These are phyloP conservation scores for Alloplasta piceator DNA, from an alignment of 2,888 invertebrate genomes.

Conservation along the genomic window DNA sequence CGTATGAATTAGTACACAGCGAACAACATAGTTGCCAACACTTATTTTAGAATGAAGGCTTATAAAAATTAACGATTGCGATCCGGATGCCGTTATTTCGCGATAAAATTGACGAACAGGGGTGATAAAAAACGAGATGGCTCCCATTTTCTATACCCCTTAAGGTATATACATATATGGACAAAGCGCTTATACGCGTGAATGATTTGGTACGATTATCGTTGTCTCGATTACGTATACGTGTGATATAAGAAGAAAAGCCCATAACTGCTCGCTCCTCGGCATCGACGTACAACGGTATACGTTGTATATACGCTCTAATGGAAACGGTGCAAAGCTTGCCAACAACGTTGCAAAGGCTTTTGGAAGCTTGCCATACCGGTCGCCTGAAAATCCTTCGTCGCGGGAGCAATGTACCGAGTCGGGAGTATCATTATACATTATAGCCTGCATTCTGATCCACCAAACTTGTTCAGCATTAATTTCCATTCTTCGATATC, in stretches of 20 bases:
- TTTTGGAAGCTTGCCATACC: conserved; percentile 68
- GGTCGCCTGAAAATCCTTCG: conserved; percentile 39
- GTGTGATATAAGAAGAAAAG: conserved; percentile 44
- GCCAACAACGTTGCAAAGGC: conserved; percentile 65
- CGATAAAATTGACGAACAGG: conserved; percentile 4
- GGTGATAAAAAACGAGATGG: background rate
- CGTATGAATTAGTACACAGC: background rate
- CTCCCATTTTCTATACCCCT: too few species aligned
- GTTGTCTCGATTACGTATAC: conserved; percentile 43
- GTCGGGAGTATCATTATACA: conserved; percentile 32
- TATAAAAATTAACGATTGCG: background rate
- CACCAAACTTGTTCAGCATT: conserved; percentile 66
- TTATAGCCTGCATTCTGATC: conserved; percentile 25
- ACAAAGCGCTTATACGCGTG: conserved; percentile 11
- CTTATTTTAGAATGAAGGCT: too few species aligned
- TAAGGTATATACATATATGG: too few species aligned
- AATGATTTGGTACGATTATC: conserved; percentile 40
- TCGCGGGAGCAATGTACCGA: conserved; percentile 23
- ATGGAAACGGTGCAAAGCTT: conserved; percentile 62
- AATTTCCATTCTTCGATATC: conserved; percentile 62
- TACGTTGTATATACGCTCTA: conserved; percentile 31
- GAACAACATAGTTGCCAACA: background rate
- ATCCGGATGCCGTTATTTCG: conserved; percentile 4
- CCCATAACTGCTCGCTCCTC: conserved; percentile 21
- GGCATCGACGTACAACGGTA: conserved; percentile 39